Evolutionary conservation across 53 echinoderm and acorn worm genomes (phyloP).

Genomic region (Astropecten irregularis): DNA sequence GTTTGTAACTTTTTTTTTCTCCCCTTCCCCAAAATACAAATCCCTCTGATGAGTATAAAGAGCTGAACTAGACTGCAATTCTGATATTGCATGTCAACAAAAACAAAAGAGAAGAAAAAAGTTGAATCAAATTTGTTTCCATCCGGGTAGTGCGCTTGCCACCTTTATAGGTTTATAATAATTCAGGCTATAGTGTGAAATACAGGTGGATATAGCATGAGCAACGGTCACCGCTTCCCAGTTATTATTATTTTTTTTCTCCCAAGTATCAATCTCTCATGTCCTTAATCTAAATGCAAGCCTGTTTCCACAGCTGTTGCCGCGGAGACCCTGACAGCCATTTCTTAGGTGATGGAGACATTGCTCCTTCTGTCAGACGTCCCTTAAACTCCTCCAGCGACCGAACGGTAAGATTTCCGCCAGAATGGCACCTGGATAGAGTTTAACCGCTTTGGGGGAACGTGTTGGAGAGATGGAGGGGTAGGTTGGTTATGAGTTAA

Average conservation of each 20-base stretch:
- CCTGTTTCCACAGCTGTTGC: conserved; percentile 32
- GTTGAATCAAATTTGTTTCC: too few species aligned
- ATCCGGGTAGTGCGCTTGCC: too few species aligned
- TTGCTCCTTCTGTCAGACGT: neutral
- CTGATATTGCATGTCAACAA: too few species aligned
- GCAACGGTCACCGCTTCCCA: too few species aligned
- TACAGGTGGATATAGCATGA: too few species aligned
- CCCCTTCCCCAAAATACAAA: too few species aligned
- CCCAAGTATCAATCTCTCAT: neutral
- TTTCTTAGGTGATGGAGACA: neutral
- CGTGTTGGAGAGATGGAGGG: neutral
- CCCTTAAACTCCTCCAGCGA: neutral
- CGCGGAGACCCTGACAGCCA: neutral
- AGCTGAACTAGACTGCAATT: too few species aligned
- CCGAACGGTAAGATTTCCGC: conserved; percentile 30
- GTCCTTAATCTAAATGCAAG: conserved; percentile 6
- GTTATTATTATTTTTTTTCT: neutral
- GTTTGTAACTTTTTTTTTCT: too few species aligned
- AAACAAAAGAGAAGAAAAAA: too few species aligned
- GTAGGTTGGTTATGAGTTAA: neutral
- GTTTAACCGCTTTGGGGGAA: neutral
- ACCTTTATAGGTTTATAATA: too few species aligned
- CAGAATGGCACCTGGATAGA: conserved; percentile 21
- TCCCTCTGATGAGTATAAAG: too few species aligned
- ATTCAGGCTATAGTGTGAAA: too few species aligned